Evolutionary conservation across 2,888 invertebrate genomes (phyloP).

Genomic region (Cephus spinipes): DNA sequence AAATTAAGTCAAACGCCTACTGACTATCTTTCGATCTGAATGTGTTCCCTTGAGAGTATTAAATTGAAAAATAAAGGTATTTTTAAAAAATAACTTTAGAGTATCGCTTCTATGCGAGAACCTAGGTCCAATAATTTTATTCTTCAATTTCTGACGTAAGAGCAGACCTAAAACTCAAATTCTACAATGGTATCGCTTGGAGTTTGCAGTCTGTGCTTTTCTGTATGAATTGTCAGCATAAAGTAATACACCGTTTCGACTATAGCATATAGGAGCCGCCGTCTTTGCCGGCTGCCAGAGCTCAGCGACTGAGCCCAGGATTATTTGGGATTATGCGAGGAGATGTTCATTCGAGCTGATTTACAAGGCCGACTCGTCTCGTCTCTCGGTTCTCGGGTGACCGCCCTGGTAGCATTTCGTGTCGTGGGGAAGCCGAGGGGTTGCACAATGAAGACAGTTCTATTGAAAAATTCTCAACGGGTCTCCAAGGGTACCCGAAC

Average conservation of each 20-base stretch:
- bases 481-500: background rate
- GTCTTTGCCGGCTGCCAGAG: slow-evolving; percentile 53
- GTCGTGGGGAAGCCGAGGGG: slow-evolving; percentile 6
- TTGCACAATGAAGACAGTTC: slow-evolving; percentile 34
- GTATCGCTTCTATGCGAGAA: background rate
- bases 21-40: background rate
- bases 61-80: background rate
- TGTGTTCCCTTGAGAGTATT: background rate
- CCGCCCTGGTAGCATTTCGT: slow-evolving; percentile 15
- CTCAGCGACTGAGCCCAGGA: slow-evolving; percentile 54
- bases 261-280: slow-evolving; percentile 3
- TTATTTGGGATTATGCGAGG: slow-evolving; percentile 59
- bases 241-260: background rate
- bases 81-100: background rate
- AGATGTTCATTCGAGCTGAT: slow-evolving; percentile 60
- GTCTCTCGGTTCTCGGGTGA: slow-evolving; percentile 27
- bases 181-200: background rate
- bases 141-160: background rate
- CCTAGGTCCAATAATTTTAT: background rate
- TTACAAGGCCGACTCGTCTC: slow-evolving; percentile 52
- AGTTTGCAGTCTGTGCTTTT: background rate
- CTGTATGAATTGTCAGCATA: background rate
- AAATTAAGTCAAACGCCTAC: background rate
- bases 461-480: background rate
- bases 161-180: background rate